Base-by-base conservation (phyloP, 2,113 vertebrate species). In the Pampusana beccarii region DNA sequence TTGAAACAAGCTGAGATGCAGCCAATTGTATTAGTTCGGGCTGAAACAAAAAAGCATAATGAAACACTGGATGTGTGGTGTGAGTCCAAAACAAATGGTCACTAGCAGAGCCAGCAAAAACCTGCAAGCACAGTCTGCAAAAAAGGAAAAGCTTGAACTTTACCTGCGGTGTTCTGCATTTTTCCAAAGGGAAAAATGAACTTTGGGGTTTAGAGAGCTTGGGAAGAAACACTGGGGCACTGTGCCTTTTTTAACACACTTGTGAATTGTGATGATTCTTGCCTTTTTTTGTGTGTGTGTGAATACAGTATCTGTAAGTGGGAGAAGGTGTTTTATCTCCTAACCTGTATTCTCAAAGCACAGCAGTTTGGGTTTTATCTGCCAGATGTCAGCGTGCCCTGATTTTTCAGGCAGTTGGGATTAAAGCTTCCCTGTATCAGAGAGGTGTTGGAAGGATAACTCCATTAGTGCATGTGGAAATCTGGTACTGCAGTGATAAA, bases 41-140 rank as follows among this genome's bases (percentile, higher is more conserved):
- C 92, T 69, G 78, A 48, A 94, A 77, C 26, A 95, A 96, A 94
- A 94, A 79, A 75, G 83, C 48, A 16, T 88, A 67, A 93, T 86
- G 92, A 95, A 96, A 92, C 36, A 26, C 53, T 92, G 92, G 69
- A 72, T 92, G 61, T 87, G 88, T 91, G 86, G 72, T 94, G 53
- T 13, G 64, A 94, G 65, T 92, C 88, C 96, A 95, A 96, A 95
- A 86, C 92, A 96, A 96, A 94, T 92, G 92, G 88, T 89, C 95
- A 86, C 56, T 93, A 88, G 82, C 83, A 79, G 69, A 95, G 75
- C 86, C 92, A 94, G 92, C 82, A 93, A 81, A 96, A 96, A 57
- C 65, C 69, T 72, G 40, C 28, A 0, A 90, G 75, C 33, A 40
- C 65, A 93, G 38, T 29, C 66, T 80, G 34, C 1, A 18, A 69